Conservation (phyloP, 1,140 invertebrate genomes). For the Bombus difficillimus region DNA sequence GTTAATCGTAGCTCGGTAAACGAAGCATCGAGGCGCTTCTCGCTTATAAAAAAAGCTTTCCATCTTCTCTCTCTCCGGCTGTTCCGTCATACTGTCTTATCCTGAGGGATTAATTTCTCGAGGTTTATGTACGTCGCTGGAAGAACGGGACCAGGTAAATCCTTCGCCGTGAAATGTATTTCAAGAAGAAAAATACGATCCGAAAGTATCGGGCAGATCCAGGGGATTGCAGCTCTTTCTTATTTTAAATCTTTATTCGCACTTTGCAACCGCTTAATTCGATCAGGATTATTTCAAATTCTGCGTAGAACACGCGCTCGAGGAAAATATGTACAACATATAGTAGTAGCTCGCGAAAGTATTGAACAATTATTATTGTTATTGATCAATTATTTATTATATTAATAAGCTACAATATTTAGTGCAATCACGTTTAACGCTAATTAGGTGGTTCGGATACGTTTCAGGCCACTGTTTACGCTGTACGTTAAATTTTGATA, state of each 20-base stretch:
- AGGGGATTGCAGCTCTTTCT: not conserved
- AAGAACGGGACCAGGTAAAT: slow-evolving; percentile 63
- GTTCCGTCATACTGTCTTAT: slow-evolving; percentile 72
- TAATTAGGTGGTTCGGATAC: not conserved
- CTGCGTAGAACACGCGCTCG: not conserved
- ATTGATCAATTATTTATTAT: not conserved
- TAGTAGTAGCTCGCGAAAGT: accelerated
- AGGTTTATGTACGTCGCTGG: slow-evolving; percentile 70
- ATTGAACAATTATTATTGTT: not conserved
- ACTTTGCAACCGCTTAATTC: slow-evolving; percentile 12
- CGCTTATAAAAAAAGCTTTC: slow-evolving; percentile 62
- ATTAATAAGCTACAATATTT: not conserved
- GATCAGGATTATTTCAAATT: slow-evolving; percentile 43
- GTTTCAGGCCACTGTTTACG: no score
- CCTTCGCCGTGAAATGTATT: slow-evolving; percentile 63
- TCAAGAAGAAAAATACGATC: slow-evolving; percentile 64
- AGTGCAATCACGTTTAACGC: not conserved
- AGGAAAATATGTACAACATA: slow-evolving; percentile 24
- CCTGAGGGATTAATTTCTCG: slow-evolving; percentile 73
- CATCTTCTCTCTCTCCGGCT: slow-evolving; percentile 56
- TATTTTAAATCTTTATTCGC: slow-evolving; percentile 56
- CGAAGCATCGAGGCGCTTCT: slow-evolving; percentile 63
- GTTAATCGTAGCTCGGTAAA: slow-evolving; percentile 71
- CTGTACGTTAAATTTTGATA: not conserved
- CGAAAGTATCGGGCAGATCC: slow-evolving; percentile 55